These are phyloP conservation scores for Athalia cordata DNA, from an alignment of 2,888 invertebrate genomes.

Conservation along the genomic window DNA sequence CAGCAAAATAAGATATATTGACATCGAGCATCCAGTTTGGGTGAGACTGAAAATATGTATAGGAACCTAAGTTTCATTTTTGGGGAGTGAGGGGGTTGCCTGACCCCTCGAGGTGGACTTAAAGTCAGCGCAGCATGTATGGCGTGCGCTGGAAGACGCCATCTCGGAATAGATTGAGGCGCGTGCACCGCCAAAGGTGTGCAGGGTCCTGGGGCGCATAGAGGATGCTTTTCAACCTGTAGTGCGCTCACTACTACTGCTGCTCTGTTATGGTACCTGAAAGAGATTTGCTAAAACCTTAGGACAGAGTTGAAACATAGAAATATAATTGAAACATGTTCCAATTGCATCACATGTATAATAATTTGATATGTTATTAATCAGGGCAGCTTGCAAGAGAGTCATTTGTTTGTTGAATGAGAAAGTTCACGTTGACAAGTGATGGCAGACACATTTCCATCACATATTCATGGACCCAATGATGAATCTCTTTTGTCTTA, in stretches of 20 bases:
- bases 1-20: slow-evolving; percentile 60
- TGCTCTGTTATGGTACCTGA: slow-evolving; percentile 93
- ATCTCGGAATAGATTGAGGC: slow-evolving; percentile 73
- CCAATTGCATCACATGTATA: not conserved
- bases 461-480: too few species aligned
- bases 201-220: slow-evolving; percentile 89
- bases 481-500: too few species aligned
- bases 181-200: slow-evolving; percentile 71
- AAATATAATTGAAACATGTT: not conserved
- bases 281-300: slow-evolving; percentile 67
- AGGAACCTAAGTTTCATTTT: slow-evolving; percentile 93
- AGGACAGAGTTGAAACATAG: slow-evolving; percentile 49
- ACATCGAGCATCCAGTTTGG: slow-evolving; percentile 69
- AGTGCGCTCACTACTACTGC: slow-evolving; percentile 94
- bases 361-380: too few species aligned
- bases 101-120: slow-evolving; percentile 75
- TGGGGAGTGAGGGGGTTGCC: slow-evolving; percentile 85
- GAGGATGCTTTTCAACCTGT: slow-evolving; percentile 94
- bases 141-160: slow-evolving; percentile 75
- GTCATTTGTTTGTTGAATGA: too few species aligned
- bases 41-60: slow-evolving; percentile 55
- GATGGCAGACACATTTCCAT: too few species aligned
- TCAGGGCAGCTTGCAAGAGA: too few species aligned
- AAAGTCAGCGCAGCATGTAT: slow-evolving; percentile 83
- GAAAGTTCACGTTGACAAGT: too few species aligned